Evolutionary conservation across 2,113 vertebrate genomes (phyloP), one percentile per base, ranked within the genome.

Genomic region (Onychostoma macrolepis): DNA sequence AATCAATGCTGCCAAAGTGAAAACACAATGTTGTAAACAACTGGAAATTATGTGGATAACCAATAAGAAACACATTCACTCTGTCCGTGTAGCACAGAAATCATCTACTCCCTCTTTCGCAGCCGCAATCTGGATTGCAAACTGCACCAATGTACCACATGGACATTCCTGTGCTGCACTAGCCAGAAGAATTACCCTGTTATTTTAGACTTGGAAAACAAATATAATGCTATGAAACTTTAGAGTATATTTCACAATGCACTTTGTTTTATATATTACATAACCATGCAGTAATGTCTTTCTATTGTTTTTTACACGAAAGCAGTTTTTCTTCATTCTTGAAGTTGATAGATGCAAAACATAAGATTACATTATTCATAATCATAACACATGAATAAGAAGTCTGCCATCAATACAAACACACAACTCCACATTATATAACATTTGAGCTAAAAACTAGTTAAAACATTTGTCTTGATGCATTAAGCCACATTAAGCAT

Each of bases 61-160:
- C 24, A 43, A 65, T 19, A 81, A 41, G 0, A 48, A 75, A 85
- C 56, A 84, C 33, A 78, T 74, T 63, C 10, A 10, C 5, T 38
- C n/a, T n/a, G 30, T 80, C 79, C 26, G 2, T 12, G 19, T 80
- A 77, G 83, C 67, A 17, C 17, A 83, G 45, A 65, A 74, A 79
- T 72, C 33, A 74, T 45, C 58, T 19, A 69, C 80, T 89, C 82
- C 58, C 7, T 28, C 75, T 4, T 75, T n/a, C 0, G 78, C 13
- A 19, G 26, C 50, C 43, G 83, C 80, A 83, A 88, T 85, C 80
- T 58, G 89, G 86, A 88, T 86, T 90, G 86, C 76, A 90, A 90
- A 88, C 89, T 86, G 83, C 87, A 87, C 76, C 67, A 17, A 9
- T 85, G 21, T 10, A 53, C 5, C 50, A n/a, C 58, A 61, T 50